These are phyloP conservation scores for Muraenolepis orangiensis DNA, from an alignment of 2,797 vertebrate genomes.

Conservation along the genomic window DNA sequence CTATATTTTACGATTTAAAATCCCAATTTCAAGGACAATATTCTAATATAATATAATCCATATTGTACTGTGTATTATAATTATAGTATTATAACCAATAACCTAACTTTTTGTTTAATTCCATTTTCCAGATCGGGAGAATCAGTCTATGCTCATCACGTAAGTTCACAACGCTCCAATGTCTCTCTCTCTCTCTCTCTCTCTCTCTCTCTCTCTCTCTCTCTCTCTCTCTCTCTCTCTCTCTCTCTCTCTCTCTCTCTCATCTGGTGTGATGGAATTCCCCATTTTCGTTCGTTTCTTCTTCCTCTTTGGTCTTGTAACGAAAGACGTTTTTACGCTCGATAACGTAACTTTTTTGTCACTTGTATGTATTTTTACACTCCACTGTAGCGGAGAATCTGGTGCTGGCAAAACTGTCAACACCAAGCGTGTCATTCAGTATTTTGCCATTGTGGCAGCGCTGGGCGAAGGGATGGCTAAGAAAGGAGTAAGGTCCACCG, in stretches of 20 bases:
- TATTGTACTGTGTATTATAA: background rate
- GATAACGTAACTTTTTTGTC: constrained; percentile 19
- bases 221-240: constrained; percentile 8
- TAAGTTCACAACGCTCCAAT: constrained; percentile 74
- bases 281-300: constrained; percentile 22
- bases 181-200: constrained; percentile 10
- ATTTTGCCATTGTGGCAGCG: constrained; percentile 98
- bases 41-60: too few species aligned
- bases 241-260: constrained; percentile 13
- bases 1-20: too few species aligned
- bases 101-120: constrained; percentile 10
- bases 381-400: constrained; percentile 89
- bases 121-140: constrained; percentile 83
- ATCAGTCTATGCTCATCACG: constrained; percentile 98
- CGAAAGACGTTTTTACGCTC: background rate
- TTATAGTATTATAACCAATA: background rate
- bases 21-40: too few species aligned
- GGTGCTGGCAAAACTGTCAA: constrained; percentile 99
- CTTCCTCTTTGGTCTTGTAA: constrained; percentile 6
- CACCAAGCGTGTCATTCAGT: constrained; percentile 99
- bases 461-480: constrained; percentile 88
- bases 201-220: constrained; percentile 6
- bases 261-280: background rate
- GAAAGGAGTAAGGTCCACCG: constrained; percentile 90
- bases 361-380: constrained; percentile 61